Percentiles rank a stretch among this genome's conserved stretches.
Conservation (phyloP, 1,140 invertebrate genomes). For the Pissodes strobi region DNA sequence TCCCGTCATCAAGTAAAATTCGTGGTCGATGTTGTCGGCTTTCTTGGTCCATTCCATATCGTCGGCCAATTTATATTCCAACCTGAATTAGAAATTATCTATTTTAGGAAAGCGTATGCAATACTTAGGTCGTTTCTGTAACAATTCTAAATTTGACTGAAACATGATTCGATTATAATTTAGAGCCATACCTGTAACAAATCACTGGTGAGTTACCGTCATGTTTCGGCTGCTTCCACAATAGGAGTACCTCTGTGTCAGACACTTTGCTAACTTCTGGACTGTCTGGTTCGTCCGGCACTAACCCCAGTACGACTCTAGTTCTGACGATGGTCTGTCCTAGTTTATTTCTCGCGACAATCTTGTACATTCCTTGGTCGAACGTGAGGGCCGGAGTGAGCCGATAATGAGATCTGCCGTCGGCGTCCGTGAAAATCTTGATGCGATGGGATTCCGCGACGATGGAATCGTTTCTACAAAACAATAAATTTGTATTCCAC, state of each 20-base stretch:
- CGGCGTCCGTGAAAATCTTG: conserved; percentile 73
- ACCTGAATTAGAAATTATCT: no score
- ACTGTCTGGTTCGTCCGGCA: conserved; percentile 83
- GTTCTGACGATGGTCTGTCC: conserved; percentile 77
- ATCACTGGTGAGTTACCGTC: conserved; percentile 78
- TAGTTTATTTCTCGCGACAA: conserved; percentile 86
- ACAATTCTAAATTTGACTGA: no score
- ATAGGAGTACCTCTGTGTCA: conserved; percentile 82
- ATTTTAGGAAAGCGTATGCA: no score
- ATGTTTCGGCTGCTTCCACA: conserved; percentile 78
- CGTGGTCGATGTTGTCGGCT: conserved; percentile 76
- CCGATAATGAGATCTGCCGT: conserved; percentile 77
- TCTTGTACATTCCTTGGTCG: conserved; percentile 93
- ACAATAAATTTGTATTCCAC: not conserved
- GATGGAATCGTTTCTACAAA: conserved; percentile 77
- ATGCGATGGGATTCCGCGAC: conserved; percentile 78
- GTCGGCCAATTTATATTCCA: conserved; percentile 79
- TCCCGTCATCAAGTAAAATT: conserved; percentile 76
- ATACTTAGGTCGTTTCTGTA: no score
- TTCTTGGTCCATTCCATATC: conserved; percentile 84
- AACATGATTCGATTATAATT: no score
- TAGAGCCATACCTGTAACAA: conserved; percentile 70
- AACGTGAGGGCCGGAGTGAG: conserved; percentile 76
- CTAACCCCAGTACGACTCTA: conserved; percentile 71
- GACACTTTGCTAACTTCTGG: conserved; percentile 83